phyloP scores from a whole-genome alignment of 2,113 vertebrate genomes.

The Daubentonia madagascariensis region DNA sequence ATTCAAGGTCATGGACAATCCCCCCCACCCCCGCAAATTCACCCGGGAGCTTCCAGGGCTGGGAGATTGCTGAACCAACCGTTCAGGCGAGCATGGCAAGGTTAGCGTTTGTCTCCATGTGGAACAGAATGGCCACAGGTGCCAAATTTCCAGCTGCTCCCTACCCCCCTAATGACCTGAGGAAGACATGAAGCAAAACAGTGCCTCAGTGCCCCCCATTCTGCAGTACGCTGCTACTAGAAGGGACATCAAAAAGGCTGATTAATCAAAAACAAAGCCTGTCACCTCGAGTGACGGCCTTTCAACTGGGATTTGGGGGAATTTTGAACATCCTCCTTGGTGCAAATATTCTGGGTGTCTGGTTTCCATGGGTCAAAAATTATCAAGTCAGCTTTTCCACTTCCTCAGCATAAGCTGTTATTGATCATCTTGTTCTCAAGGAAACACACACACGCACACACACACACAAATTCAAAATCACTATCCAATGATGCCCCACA shows the following conservation, averaged over 20 bases:
- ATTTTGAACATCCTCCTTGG: background rate
- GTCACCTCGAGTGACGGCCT: background rate
- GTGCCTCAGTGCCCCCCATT: background rate
- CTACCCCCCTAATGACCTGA: background rate
- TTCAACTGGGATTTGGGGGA: background rate
- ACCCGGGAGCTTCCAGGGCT: rapidly evolving
- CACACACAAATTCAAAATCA: background rate
- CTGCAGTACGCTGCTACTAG: background rate
- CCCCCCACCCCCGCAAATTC: background rate
- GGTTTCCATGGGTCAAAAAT: background rate
- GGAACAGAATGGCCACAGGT: background rate
- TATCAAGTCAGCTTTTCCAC: background rate
- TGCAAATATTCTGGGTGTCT: background rate
- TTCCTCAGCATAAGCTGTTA: background rate
- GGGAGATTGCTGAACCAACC: rapidly evolving
- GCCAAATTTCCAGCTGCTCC: rapidly evolving
- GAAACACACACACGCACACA: background rate
- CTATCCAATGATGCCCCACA: background rate
- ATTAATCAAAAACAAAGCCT: background rate
- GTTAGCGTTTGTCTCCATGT: rapidly evolving
- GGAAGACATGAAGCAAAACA: background rate
- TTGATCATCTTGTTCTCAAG: background rate
- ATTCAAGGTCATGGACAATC: rapidly evolving
- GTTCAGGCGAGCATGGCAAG: rapidly evolving
- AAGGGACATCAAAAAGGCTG: background rate